These are phyloP conservation scores for Bergia sp. DNA, from an alignment of 92 coral and sea anemone genomes.

Conservation along the genomic window DNA sequence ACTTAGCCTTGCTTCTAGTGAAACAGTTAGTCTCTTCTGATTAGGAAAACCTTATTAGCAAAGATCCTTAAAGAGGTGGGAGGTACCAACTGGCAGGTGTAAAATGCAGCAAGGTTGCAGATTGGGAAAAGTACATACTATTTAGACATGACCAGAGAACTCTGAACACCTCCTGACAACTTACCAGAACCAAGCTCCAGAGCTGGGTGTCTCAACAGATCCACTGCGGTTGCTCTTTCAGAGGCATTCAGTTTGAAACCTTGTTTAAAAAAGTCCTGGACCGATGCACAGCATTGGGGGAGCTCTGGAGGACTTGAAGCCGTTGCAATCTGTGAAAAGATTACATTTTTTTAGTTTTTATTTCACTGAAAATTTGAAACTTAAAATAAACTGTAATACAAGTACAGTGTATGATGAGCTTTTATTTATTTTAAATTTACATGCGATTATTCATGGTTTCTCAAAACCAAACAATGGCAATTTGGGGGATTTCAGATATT, in stretches of 20 bases:
- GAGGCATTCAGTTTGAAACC: slow-evolving; percentile 64
- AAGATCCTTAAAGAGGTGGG: too few species aligned
- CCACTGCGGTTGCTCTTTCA: slow-evolving; percentile 63
- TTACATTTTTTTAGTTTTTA: not conserved
- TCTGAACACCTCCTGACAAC: not conserved
- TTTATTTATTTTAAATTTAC: too few species aligned
- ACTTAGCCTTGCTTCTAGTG: not conserved
- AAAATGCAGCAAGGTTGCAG: too few species aligned
- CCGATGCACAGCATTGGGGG: slow-evolving; percentile 65
- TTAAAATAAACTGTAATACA: too few species aligned
- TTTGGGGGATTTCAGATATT: too few species aligned
- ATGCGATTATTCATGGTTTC: too few species aligned
- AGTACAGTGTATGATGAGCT: too few species aligned
- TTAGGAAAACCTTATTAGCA: too few species aligned
- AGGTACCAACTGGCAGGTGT: too few species aligned
- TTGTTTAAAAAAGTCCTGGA: slow-evolving; percentile 57
- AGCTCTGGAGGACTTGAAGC: slow-evolving; percentile 66
- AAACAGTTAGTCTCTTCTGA: too few species aligned
- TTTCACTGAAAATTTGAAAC: not conserved
- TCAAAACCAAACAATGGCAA: not conserved
- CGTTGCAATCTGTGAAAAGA: slow-evolving; percentile 67
- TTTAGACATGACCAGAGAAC: too few species aligned
- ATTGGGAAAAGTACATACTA: too few species aligned
- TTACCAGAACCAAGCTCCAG: slow-evolving; percentile 59
- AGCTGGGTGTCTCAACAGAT: slow-evolving; percentile 56